Base-by-base conservation (phyloP, 2,888 invertebrate genomes). In the Diarsia rubi region DNA sequence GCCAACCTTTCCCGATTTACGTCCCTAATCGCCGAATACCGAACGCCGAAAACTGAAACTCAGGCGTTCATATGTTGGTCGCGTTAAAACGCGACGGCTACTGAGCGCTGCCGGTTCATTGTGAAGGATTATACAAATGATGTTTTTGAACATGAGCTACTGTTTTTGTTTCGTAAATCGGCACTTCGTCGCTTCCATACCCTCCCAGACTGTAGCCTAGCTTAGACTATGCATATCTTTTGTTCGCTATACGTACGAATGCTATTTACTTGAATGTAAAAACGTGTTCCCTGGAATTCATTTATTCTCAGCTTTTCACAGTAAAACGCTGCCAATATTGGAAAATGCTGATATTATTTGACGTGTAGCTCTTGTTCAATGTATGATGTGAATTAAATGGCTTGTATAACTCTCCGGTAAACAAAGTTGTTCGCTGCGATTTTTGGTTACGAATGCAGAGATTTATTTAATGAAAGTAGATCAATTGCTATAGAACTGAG, bases 1-100 rank as follows among this genome's bases (percentile, higher is more conserved):
- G 92, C 86, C 87, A 90, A 90, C 93, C 92, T 91, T 87, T 87
- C 90, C 88, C 92, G 91, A 93, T 94, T 93, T 93, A 92, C 92
- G 93, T 90, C 91, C 92, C 92, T 95, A 94, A 94, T 94, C 94
- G 92, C 89, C 90, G 89, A 92, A 93, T 91, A 90, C 90, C 91
- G 91, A 93, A 93, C 85, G 87, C 84, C 86, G 86, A 90, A 90
- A 89, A 91, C 91, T 91, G 89, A 92, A 93, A 92, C 90, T 90
- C 90, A 88, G 88, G 87, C 90, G 88, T 91, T 89, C 89, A 90
- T 89, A 86, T 86, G 84, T 63, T 90, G 90, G 88, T 84, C 89
- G 89, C 89, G 90, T 92, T 91, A 87, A 89, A 92, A 92, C 90
- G 90, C 89, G 88, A 87, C 90, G 65, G 90, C 89, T 74, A 91